Percentiles rank a stretch among this genome's conserved stretches.
Conservation (phyloP, 2,797 vertebrate genomes). For the Dendrocincla fuliginosa region DNA sequence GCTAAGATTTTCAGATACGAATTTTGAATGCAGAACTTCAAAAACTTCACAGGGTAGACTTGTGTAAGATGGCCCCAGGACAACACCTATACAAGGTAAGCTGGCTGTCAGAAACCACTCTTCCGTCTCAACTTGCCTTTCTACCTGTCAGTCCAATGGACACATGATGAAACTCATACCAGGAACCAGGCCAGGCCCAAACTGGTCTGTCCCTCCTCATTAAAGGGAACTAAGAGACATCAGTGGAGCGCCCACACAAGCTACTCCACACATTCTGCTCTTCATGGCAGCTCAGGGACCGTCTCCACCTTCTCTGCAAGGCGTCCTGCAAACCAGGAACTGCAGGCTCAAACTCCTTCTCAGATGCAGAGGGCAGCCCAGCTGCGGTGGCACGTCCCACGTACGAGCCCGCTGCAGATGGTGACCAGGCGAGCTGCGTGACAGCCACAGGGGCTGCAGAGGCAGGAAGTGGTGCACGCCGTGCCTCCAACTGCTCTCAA, state of each 20-base stretch:
- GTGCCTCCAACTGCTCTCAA: slow-evolving; percentile 43
- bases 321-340: background rate
- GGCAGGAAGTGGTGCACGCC: slow-evolving; percentile 60
- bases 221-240: background rate
- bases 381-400: background rate
- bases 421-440: slow-evolving; percentile 27
- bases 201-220: slow-evolving; percentile 8
- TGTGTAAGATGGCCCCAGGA: background rate
- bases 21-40: background rate
- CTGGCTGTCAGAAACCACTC: slow-evolving; percentile 15
- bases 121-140: slow-evolving; percentile 32
- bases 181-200: slow-evolving; percentile 3
- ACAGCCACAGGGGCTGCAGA: background rate
- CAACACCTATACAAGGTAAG: background rate
- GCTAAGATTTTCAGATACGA: slow-evolving; percentile 29
- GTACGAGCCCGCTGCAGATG: background rate
- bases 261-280: background rate
- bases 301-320: background rate
- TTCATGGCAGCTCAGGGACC: background rate
- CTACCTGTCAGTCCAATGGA: background rate
- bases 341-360: background rate
- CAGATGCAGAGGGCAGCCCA: background rate
- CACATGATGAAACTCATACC: background rate
- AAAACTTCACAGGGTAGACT: background rate
- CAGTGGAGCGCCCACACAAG: background rate